Base-by-base conservation (phyloP, 2,113 vertebrate genomes). In the Butastur rufipennis region DNA sequence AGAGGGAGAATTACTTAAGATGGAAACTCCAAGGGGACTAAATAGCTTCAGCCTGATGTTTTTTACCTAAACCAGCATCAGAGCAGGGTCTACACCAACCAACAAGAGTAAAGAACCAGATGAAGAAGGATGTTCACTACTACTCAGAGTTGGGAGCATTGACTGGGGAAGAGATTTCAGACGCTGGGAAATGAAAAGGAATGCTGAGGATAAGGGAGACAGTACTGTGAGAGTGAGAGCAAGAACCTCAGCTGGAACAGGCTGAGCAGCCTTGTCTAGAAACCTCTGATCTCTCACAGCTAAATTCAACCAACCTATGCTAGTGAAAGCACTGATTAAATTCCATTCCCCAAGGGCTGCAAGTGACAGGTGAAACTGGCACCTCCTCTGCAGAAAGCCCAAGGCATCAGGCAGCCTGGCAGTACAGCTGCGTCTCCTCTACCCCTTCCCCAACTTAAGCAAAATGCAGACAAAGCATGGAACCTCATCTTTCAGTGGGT, bases 31-130 rank as follows among this genome's bases (percentile, higher is more conserved):
- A 2, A 72, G 22, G 34, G 98, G 90, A 40, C 94, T 99, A 97
- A 99, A 43, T 48, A 89, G 98, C 26, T 99, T 99, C 92, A 97
- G 98, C 21, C 94, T 99, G 32, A 22, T 36, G 32, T 2, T 16
- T 78, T 91, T 91, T 63, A 75, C 43, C 32, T 59, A 80, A 92
- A 62, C 6, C 31, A 67, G 21, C 38, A 59, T 81, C 42, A 95
- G 58, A 83, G 38, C 48, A 81, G 55, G 26, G n/a, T 66, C 27
- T 73, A 48, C 14, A 65, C 1, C 58, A 90, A 18, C 7, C 6
- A 78, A 78, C 10, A 20, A 87, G 7, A 45, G 16, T 27, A 89
- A 89, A 89, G 47, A 89, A 58, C 4, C 7, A 86, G 27, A 38
- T 1, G 2, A 92, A 70, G 25, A 86, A 47, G 26, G 18, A 66